phyloP scores from a whole-genome alignment of 2,797 vertebrate genomes.

The Phataginus tricuspis region DNA sequence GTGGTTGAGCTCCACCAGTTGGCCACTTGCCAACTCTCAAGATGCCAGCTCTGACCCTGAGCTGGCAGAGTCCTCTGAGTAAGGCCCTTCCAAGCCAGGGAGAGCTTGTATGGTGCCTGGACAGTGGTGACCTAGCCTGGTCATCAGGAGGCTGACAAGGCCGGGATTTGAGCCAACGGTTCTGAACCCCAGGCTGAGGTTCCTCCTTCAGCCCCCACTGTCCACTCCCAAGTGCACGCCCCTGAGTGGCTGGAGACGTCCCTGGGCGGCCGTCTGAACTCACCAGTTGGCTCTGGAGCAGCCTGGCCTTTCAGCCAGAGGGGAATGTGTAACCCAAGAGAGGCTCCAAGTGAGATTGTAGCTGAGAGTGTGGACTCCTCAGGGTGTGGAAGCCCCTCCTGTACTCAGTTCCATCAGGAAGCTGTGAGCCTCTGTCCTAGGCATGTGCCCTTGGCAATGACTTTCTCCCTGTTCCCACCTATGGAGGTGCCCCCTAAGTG shows the following conservation, averaged over 20 bases:
- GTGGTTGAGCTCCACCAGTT: neutral
- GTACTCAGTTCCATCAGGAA: neutral
- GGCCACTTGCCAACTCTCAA: neutral
- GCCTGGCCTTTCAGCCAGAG: neutral
- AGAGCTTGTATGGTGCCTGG: neutral
- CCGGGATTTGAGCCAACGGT: neutral
- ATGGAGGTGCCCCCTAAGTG: neutral
- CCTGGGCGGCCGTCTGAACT: slow-evolving; percentile 32
- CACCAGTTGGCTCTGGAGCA: slow-evolving; percentile 40
- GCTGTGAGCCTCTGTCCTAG: neutral
- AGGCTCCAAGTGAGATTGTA: slow-evolving; percentile 1
- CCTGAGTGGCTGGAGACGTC: neutral
- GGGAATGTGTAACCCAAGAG: slow-evolving; percentile 22
- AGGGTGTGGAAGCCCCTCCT: neutral
- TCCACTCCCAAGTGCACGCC: neutral
- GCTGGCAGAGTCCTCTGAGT: neutral
- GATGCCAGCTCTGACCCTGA: neutral
- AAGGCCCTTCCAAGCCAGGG: neutral
- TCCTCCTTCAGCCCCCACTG: neutral
- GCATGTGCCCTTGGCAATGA: neutral
- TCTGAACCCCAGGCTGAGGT: neutral
- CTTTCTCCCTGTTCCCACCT: neutral
- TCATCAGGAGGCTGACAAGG: neutral
- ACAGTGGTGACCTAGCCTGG: neutral
- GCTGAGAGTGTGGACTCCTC: neutral